A percentile compares a stretch with the other conserved stretches of the same genome.
Evolutionary conservation across 2,888 invertebrate genomes (phyloP).

Genomic region (Colostygia pectinataria): DNA sequence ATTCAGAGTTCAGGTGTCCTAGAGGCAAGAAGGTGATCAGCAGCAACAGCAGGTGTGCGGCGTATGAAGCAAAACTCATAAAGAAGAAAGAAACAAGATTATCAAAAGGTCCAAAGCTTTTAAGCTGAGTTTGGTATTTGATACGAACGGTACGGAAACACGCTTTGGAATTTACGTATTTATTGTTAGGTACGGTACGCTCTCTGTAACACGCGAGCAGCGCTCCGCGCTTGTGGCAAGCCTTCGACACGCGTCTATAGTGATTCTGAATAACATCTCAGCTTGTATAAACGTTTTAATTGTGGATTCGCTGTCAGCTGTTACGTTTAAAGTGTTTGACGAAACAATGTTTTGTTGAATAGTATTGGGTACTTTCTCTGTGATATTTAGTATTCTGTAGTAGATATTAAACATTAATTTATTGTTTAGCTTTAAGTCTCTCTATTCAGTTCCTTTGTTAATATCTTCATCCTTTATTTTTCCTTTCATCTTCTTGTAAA

Average conservation of each 20-base stretch:
- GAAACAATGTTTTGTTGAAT: constrained; percentile 74
- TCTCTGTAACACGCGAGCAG: constrained; percentile 49
- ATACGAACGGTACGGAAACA: constrained; percentile 45
- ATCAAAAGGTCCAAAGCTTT: constrained; percentile 26
- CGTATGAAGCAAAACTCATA: constrained; percentile 55
- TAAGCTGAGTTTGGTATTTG: constrained; percentile 38
- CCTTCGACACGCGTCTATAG: constrained; percentile 25
- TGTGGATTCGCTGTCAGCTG: constrained; percentile 26
- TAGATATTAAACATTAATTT: constrained; percentile 76
- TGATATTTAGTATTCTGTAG: constrained; percentile 82
- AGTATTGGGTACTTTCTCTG: constrained; percentile 82
- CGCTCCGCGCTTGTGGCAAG: constrained; percentile 20
- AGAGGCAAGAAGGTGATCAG: constrained; percentile 53
- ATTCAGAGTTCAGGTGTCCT: constrained; percentile 73
- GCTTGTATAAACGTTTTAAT: constrained; percentile 11
- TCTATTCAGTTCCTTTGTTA: constrained; percentile 64
- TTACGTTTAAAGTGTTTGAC: constrained; percentile 64
- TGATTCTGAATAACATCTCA: constrained; percentile 24
- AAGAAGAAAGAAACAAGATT: constrained; percentile 52
- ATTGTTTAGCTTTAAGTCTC: constrained; percentile 71
- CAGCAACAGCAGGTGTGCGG: constrained; percentile 49
- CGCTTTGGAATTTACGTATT: constrained; percentile 54
- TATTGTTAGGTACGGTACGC: constrained; percentile 44
- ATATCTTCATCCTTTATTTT: constrained; percentile 40
- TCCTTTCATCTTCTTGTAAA: constrained; percentile 42